Conservation (phyloP, 2,113 vertebrate genomes). For the Leucosticte australis region DNA sequence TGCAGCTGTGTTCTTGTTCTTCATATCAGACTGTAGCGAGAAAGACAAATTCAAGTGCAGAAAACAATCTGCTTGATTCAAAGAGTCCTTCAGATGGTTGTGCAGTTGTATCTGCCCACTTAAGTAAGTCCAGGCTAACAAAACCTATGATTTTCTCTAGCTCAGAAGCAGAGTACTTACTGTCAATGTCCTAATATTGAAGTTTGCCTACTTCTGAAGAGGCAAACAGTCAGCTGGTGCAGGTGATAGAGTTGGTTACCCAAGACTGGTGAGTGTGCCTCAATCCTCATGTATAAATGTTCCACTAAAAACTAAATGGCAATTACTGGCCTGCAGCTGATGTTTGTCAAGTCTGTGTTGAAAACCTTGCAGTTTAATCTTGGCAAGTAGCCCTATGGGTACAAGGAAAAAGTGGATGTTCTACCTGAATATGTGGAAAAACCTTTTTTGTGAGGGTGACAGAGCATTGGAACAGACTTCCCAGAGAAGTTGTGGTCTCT, state of each 20-base stretch:
- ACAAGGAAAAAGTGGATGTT: background rate
- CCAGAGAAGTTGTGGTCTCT: background rate
- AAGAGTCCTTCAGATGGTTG: background rate
- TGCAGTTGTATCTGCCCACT: background rate
- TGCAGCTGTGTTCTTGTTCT: background rate
- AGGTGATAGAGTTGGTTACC: background rate
- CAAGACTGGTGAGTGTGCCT: background rate
- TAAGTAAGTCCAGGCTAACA: background rate
- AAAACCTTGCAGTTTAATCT: background rate
- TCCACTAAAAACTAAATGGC: background rate
- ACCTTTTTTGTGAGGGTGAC: background rate
- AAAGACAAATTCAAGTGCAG: background rate
- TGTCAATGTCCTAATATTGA: background rate
- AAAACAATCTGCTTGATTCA: background rate
- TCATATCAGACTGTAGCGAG: background rate
- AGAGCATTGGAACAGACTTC: background rate
- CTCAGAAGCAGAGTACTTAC: background rate
- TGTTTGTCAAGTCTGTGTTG: background rate
- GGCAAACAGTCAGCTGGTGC: background rate
- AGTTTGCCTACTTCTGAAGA: background rate
- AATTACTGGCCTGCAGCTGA: background rate
- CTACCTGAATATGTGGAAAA: background rate
- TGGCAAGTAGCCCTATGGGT: background rate
- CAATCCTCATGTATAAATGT: fast-evolving
- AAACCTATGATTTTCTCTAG: background rate